phyloP scores from a whole-genome alignment of 1,140 invertebrate species.

The Mactra quadrangularis region DNA sequence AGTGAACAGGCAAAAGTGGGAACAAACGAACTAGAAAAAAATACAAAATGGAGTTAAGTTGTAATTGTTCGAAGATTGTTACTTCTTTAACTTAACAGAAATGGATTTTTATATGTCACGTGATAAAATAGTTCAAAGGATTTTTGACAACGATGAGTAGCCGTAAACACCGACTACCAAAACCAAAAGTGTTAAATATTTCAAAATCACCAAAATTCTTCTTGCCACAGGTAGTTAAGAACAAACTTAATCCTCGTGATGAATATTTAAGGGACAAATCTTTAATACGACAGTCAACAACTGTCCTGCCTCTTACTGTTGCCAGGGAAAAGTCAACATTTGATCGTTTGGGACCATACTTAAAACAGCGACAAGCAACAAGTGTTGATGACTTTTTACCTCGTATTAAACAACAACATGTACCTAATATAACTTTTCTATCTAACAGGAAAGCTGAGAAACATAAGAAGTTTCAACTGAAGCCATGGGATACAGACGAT shows the following conservation, averaged over 20 bases:
- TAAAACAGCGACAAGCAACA: background rate
- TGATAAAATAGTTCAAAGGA: no score
- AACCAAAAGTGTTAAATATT: background rate
- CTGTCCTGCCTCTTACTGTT: background rate
- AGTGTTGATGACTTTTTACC: conserved; percentile 5
- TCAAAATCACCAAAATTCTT: no score
- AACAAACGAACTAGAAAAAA: no score
- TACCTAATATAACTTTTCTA: background rate
- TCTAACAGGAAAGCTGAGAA: conserved; percentile 46
- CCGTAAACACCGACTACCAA: background rate
- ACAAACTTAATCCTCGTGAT: background rate
- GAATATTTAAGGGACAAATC: background rate
- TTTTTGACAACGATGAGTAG: background rate
- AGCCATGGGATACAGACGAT: conserved; percentile 27
- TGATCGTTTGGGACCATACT: background rate
- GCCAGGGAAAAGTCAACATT: background rate
- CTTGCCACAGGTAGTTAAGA: background rate
- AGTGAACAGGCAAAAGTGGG: no score
- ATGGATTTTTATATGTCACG: no score
- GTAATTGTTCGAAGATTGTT: no score
- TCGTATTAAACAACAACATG: background rate
- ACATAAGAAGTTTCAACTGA: conserved; percentile 4
- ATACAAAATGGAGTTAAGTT: no score
- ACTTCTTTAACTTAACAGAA: no score
- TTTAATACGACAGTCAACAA: conserved; percentile 3